Evolutionary conservation across 2,888 invertebrate species (phyloP).

Genomic region (Clusia tigrina): DNA sequence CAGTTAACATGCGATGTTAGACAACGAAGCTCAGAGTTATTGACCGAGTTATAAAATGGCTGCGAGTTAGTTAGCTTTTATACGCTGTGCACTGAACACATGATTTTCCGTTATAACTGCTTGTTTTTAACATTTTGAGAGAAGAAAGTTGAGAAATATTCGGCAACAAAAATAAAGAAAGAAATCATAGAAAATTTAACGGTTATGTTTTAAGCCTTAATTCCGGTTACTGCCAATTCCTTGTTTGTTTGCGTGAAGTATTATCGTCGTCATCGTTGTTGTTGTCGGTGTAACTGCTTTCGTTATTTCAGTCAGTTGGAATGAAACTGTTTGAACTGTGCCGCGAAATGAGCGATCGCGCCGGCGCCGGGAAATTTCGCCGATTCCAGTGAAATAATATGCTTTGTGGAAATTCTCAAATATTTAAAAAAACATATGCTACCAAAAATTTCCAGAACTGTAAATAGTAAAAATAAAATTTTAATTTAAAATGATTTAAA

Average conservation of each 20-base stretch:
- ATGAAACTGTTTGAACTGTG: background rate
- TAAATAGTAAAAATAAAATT: background rate
- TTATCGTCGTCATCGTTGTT: background rate
- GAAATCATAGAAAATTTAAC: background rate
- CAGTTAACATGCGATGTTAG: background rate
- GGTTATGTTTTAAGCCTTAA: background rate
- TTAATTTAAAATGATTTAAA: background rate
- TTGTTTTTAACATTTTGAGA: background rate
- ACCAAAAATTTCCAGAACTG: background rate
- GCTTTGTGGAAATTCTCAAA: background rate
- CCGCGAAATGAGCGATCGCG: background rate
- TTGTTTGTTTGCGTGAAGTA: background rate
- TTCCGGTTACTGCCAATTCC: background rate
- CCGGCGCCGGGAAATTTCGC: background rate
- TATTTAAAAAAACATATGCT: slow-evolving; percentile 1
- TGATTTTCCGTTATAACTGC: slow-evolving; percentile 39
- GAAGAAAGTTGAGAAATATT: background rate
- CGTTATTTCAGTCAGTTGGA: background rate
- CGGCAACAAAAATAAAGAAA: background rate
- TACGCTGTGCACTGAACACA: slow-evolving; percentile 58
- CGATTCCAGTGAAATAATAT: slow-evolving; percentile 1
- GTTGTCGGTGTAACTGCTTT: background rate
- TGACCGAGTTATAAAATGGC: slow-evolving; percentile 14
- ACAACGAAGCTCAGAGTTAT: slow-evolving; percentile 11
- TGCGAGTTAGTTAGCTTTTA: slow-evolving; percentile 56